Base-by-base conservation (phyloP, 2,888 invertebrate genomes). In the Tanytarsus gracilentus region DNA sequence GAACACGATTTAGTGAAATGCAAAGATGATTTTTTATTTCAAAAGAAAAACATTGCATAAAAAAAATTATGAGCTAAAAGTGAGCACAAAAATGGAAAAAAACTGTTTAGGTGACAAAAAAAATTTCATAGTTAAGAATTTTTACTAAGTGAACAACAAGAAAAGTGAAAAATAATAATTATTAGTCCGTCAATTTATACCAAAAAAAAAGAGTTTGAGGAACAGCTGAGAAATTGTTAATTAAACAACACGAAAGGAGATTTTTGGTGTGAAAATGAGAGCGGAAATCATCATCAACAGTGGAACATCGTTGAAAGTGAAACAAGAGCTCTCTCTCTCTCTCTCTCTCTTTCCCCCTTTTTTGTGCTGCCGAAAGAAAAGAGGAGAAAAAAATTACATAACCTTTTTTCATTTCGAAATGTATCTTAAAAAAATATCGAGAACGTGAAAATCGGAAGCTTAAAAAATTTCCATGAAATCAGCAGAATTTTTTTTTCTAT, bases 131-230 rank as follows among this genome's bases (percentile, higher is more conserved):
- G 55, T 55, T 55, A 55, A 39, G 55, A 25, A 55, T 44, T 44
- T 44, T 44, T 44, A 21, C 23, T 44, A 44, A 44, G 44, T 44
- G 44, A 44, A 44, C 9, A n/a, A 40, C 36, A 36, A 36, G 16
- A 36, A 51, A 55, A 40, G 36, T 53, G 36, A 40, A 55, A 30
- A 16, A 33, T 40, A 55, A 23, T 53, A 55, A 55, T 62, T 48
- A 62, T 62, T 62, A 62, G 56, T 62, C 61, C 61, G 61, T 62
- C 61, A 62, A 62, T 62, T 62, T 62, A 58, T 58, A 58, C 53
- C 40, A 60, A 51, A 39, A 60, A 60, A 44, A 4, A 33, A 33
- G 27, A 25, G 27, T 30, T 52, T 52, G n/a, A 33, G 9, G 55
- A n/a, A n/a, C n/a, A n/a, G n/a, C n/a, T n/a, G n/a, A n/a, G n/a